Percentiles rank a stretch among this genome's conserved stretches.
Evolutionary conservation across 2,888 invertebrate genomes (phyloP).

Genomic region (Sicus ferrugineus): DNA sequence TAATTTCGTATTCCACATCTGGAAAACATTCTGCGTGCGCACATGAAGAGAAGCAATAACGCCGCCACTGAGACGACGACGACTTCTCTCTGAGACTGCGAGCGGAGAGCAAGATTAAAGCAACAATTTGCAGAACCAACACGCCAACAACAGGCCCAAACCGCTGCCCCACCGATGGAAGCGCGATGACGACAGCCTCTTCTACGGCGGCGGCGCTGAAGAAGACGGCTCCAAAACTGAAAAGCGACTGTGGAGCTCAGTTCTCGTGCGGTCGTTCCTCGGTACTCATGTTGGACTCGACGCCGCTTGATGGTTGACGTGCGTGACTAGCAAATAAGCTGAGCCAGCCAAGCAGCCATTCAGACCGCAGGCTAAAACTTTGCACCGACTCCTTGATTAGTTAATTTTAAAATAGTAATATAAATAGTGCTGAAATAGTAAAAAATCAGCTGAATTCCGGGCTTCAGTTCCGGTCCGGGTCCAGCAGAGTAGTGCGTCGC

Average conservation of each 20-base stretch:
- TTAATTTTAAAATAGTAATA: neutral
- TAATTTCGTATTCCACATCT: too few species aligned
- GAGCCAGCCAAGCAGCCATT: neutral
- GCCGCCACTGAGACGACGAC: too few species aligned
- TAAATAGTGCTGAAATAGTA: constrained; percentile 1
- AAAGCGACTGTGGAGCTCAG: constrained; percentile 35
- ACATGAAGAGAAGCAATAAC: too few species aligned
- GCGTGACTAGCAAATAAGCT: constrained; percentile 24
- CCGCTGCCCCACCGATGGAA: too few species aligned
- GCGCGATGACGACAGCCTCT: constrained; percentile 2
- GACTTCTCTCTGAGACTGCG: too few species aligned
- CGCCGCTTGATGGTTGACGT: constrained; percentile 15
- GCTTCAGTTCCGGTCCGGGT: neutral
- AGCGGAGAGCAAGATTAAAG: too few species aligned
- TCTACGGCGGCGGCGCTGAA: constrained; percentile 29
- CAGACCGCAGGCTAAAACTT: constrained; percentile 12
- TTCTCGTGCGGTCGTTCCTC: constrained; percentile 43
- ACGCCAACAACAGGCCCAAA: too few species aligned
- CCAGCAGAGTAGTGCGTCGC: too few species aligned
- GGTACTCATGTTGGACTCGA: constrained; percentile 35
- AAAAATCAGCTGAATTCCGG: neutral
- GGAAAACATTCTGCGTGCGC: too few species aligned
- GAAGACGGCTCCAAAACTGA: constrained; percentile 24
- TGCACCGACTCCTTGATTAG: neutral
- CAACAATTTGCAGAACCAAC: too few species aligned